Conservation (phyloP, 1,140 invertebrate species). For the Pseudomyrmex gracilis region DNA sequence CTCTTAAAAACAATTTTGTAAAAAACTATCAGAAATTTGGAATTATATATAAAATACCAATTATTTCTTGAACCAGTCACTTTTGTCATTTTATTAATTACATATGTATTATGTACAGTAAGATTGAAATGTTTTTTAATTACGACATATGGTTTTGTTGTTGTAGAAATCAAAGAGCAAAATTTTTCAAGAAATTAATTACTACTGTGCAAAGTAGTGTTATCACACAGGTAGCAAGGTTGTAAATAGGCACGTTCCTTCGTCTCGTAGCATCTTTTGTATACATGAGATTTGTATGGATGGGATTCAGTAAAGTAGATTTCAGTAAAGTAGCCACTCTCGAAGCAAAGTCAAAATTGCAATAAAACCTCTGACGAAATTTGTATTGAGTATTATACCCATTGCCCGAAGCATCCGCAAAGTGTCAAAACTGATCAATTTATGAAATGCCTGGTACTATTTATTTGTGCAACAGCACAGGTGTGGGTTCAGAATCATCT, state of each 20-base stretch:
- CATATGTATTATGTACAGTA: background rate
- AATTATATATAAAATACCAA: background rate
- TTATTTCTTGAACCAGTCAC: background rate
- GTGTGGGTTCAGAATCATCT: background rate
- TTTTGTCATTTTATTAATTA: background rate
- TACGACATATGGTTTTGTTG: background rate
- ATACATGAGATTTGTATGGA: too few species aligned
- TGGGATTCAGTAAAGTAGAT: slow-evolving; percentile 31
- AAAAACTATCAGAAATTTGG: background rate
- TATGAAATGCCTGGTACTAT: background rate
- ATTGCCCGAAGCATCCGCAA: background rate
- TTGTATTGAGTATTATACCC: slow-evolving; percentile 35
- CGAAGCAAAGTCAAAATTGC: slow-evolving; percentile 44
- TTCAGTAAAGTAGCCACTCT: slow-evolving; percentile 37
- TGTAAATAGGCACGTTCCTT: slow-evolving; percentile 16
- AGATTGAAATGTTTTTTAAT: background rate
- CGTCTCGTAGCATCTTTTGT: slow-evolving; percentile 22
- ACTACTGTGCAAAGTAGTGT: background rate
- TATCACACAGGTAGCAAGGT: background rate
- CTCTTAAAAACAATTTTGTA: background rate
- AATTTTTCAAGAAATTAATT: background rate
- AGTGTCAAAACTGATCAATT: slow-evolving; percentile 10
- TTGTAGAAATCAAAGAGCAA: background rate
- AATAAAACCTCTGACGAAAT: slow-evolving; percentile 49
- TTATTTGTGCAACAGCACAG: too few species aligned